A percentile compares a stretch with the other conserved stretches of the same genome.
phyloP scores from a whole-genome alignment of 2,797 vertebrate species.

The Phataginus tetradactyla region DNA sequence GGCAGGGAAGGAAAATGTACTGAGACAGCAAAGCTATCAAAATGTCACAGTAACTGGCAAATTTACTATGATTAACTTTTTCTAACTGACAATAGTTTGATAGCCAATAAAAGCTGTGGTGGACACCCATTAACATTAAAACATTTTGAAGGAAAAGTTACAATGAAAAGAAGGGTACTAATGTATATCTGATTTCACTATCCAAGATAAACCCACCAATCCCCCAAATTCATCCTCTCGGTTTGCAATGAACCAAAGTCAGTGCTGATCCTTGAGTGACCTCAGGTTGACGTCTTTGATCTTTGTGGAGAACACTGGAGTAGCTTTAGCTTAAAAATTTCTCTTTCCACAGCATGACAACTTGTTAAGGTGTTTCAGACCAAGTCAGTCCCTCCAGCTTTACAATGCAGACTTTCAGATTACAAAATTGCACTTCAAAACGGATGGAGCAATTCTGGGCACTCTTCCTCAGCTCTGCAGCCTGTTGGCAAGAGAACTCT shows the following conservation, averaged over 20 bases:
- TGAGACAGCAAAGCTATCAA: slow-evolving; percentile 36
- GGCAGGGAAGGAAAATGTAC: not conserved
- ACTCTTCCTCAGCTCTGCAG: slow-evolving; percentile 48
- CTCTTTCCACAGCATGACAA: slow-evolving; percentile 63
- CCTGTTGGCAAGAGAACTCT: slow-evolving; percentile 69
- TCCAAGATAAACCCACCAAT: slow-evolving; percentile 66
- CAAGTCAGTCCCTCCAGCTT: slow-evolving; percentile 72
- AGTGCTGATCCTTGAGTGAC: slow-evolving; percentile 53
- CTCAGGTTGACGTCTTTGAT: slow-evolving; percentile 39
- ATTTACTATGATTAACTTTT: slow-evolving; percentile 13
- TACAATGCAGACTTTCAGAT: slow-evolving; percentile 70
- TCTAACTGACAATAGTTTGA: slow-evolving; percentile 47
- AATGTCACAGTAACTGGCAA: slow-evolving; percentile 24
- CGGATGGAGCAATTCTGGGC: slow-evolving; percentile 13
- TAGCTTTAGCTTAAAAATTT: slow-evolving; percentile 71
- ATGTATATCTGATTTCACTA: slow-evolving; percentile 65
- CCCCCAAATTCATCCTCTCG: slow-evolving; percentile 21
- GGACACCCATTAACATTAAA: slow-evolving; percentile 48
- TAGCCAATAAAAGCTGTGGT: slow-evolving; percentile 54
- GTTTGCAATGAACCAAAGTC: slow-evolving; percentile 56
- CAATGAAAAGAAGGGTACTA: slow-evolving; percentile 53
- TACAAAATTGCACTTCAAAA: slow-evolving; percentile 75
- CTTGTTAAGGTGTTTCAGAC: slow-evolving; percentile 74
- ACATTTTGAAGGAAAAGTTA: slow-evolving; percentile 53
- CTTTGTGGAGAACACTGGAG: slow-evolving; percentile 33